These are phyloP conservation scores for Cyrtodaria siliqua DNA, from an alignment of 2,888 invertebrate species.

Conservation along the genomic window DNA sequence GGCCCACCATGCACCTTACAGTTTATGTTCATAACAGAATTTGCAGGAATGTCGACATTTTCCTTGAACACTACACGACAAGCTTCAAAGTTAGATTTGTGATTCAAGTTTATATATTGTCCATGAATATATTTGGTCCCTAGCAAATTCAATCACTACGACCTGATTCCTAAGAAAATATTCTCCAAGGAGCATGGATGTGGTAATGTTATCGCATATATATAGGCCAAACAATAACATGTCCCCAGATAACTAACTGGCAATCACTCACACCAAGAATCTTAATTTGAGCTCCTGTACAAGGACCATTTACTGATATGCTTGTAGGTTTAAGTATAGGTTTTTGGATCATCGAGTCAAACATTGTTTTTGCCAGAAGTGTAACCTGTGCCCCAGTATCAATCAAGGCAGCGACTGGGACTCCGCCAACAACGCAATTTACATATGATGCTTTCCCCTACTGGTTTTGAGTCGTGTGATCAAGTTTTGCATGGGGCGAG, in stretches of 20 bases:
- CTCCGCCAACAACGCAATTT: not conserved
- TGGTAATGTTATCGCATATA: constrained; percentile 9
- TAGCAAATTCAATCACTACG: constrained; percentile 14
- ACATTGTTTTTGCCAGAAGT: not conserved
- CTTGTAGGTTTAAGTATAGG: no score
- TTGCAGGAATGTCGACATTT: not conserved
- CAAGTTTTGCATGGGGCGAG: constrained; percentile 3
- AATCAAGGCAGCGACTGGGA: not conserved
- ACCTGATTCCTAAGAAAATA: constrained; percentile 11
- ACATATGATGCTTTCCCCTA: no score
- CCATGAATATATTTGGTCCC: constrained; percentile 1
- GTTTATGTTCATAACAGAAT: constrained; percentile 10
- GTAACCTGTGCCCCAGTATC: constrained; percentile 19
- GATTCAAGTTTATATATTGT: not conserved
- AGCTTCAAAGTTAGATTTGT: constrained; percentile 8
- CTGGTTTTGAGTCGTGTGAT: no score
- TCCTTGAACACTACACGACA: constrained; percentile 6
- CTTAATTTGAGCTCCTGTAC: no score
- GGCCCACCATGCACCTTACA: constrained; percentile 13
- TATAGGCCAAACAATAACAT: constrained; percentile 7
- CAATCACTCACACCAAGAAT: no score
- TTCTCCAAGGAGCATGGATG: constrained; percentile 13
- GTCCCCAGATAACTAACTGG: no score
- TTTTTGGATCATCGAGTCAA: not conserved
- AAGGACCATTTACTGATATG: not conserved